These are phyloP conservation scores for Toxostoma redivivum DNA, from an alignment of 2,113 vertebrate genomes.

Conservation along the genomic window DNA sequence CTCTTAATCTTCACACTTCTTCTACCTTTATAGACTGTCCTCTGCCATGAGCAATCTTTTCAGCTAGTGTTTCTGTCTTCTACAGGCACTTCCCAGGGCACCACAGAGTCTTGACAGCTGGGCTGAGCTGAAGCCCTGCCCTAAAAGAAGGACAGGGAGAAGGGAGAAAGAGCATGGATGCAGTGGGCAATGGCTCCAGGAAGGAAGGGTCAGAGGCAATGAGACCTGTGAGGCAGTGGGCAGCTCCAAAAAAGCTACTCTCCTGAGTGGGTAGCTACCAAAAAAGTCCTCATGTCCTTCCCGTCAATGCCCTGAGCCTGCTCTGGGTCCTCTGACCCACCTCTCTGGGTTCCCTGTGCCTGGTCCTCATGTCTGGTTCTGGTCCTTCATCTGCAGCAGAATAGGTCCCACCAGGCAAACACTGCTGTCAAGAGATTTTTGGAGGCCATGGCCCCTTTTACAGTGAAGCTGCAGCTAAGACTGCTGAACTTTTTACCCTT, in stretches of 20 bases:
- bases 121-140: background rate
- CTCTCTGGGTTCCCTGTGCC: too few species aligned
- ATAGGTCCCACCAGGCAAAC: accelerated
- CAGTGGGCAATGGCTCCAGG: accelerated
- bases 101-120: accelerated
- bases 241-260: background rate
- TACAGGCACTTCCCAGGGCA: background rate
- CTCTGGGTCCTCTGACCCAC: accelerated
- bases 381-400: background rate
- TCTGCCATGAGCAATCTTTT: background rate
- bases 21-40: background rate
- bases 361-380: background rate
- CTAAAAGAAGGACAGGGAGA: background rate
- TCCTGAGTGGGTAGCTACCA: background rate
- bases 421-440: background rate
- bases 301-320: accelerated
- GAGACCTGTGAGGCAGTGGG: accelerated
- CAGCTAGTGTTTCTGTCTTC: background rate
- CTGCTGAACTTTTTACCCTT: background rate
- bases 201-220: background rate
- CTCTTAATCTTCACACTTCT: accelerated
- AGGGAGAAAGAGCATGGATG: background rate
- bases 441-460: background rate
- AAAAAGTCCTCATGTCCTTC: background rate
- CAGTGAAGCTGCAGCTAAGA: background rate